Evolutionary conservation across 2,888 invertebrate species (phyloP), one percentile per base, ranked within the genome.

Genomic region (Empis stercorea): DNA sequence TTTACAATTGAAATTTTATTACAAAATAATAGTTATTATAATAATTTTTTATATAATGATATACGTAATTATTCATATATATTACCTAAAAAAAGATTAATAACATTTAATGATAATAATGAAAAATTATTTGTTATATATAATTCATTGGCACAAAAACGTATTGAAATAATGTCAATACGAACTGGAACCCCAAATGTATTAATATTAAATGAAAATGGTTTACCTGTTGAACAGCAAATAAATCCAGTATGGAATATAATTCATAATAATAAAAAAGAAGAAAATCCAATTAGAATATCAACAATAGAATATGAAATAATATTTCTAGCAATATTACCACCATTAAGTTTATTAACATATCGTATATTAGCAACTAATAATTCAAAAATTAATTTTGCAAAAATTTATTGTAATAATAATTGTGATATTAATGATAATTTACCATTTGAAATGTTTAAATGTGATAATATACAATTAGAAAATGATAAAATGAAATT

Each of bases 201-300:
- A 3, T 76, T 81, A 56, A 79, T 95, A 1, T 71, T 76, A 9
- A 84, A 86, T 56, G 76, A 76, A 1, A 72, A 76, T 27, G 72
- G 68, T 4, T 74, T 73, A 38, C 74, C 76, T 48, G 72, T 92
- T 1, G 56, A 57, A 32, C 73, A 77, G 10, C 93, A 94, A 70
- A 77, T 93, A n/a, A 84, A 84, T 56, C 93, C 93, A 0, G 78
- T 84, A n/a, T 85, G 85, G 83, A 80, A 80, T 60, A 72, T 76
- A n/a, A 76, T 76, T 1, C 76, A 76, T 47, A 55, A 53, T 37
- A 62, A 65, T 46, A n/a, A n/a, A n/a, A n/a, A n/a, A n/a, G 62
- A 64, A 46, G 68, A 66, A 30, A 67, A 55, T 51, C 54, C 53
- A 20, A 51, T 49, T 30, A 34, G 51, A 6, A 46, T 68, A 20